phyloP scores from a whole-genome alignment of 1,140 invertebrate species.

The Drosophila sulfurigaster region DNA sequence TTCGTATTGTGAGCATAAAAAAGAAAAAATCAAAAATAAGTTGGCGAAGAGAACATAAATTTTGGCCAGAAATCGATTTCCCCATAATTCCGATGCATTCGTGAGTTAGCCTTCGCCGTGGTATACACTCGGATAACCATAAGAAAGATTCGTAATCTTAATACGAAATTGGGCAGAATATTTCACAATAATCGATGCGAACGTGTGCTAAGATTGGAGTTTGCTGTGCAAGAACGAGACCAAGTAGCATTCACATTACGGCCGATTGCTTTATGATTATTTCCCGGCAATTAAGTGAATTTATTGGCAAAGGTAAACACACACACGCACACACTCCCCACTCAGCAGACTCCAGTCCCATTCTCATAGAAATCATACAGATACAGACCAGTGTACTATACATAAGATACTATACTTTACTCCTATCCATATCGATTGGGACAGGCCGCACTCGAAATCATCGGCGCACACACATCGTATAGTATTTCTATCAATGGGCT shows the following conservation, averaged over 20 bases:
- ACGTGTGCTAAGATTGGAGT: constrained; percentile 22
- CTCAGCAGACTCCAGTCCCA: background rate
- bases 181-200: constrained; percentile 55
- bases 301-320: constrained; percentile 83
- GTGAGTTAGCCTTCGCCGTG: constrained; percentile 56
- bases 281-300: constrained; percentile 84
- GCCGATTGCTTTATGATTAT: constrained; percentile 84
- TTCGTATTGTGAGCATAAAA: background rate
- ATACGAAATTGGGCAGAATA: constrained; percentile 38
- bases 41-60: constrained; percentile 23
- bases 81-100: constrained; percentile 61
- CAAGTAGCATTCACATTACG: constrained; percentile 62
- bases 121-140: too few species aligned
- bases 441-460: constrained; percentile 43
- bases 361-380: constrained; percentile 8
- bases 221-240: background rate
- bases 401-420: constrained; percentile 15
- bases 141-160: constrained; percentile 35
- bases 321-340: constrained; percentile 6
- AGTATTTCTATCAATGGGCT: constrained; percentile 72
- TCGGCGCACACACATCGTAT: constrained; percentile 58
- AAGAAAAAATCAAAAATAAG: background rate
- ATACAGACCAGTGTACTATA: constrained; percentile 2
- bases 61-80: constrained; percentile 60
- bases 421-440: constrained; percentile 63